A percentile compares a stretch with the other conserved stretches of the same genome.
phyloP scores from a whole-genome alignment of 2,888 invertebrate species.

The Dicycla oo region DNA sequence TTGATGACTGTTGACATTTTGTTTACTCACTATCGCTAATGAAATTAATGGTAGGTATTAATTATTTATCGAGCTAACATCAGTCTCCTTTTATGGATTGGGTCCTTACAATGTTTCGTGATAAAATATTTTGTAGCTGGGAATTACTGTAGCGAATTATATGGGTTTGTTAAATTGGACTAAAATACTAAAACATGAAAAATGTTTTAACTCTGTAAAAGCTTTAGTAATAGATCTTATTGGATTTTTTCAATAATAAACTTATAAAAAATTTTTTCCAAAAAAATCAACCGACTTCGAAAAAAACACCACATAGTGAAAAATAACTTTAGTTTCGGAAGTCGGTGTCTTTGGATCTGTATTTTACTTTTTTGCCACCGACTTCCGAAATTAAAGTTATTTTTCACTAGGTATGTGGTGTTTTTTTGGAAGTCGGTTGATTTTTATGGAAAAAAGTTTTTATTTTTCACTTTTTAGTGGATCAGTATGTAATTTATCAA shows the following conservation, averaged over 20 bases:
- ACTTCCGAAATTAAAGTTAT: too few species aligned
- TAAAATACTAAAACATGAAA: neutral
- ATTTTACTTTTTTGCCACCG: too few species aligned
- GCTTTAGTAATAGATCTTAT: neutral
- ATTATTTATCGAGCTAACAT: constrained; percentile 45
- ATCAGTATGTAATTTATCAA: too few species aligned
- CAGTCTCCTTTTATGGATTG: constrained; percentile 11
- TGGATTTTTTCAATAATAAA: neutral
- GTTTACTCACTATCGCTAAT: constrained; percentile 74
- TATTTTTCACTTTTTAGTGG: too few species aligned
- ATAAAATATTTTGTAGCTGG: neutral
- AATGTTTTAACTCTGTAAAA: neutral
- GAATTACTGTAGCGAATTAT: neutral
- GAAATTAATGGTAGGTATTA: constrained; percentile 63
- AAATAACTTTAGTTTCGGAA: too few species aligned
- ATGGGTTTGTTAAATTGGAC: neutral
- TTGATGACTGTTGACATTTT: constrained; percentile 79
- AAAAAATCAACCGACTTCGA: too few species aligned
- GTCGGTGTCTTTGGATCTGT: too few species aligned
- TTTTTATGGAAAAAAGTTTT: too few species aligned
- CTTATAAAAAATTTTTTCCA: too few species aligned
- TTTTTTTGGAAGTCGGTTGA: too few species aligned
- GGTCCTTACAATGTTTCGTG: constrained; percentile 13
- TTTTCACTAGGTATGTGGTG: too few species aligned
- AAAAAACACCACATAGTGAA: too few species aligned